Percentiles rank a stretch among this genome's conserved stretches.
Evolutionary conservation across 2,797 vertebrate species (phyloP).

Genomic region (Enteromius mattozi): DNA sequence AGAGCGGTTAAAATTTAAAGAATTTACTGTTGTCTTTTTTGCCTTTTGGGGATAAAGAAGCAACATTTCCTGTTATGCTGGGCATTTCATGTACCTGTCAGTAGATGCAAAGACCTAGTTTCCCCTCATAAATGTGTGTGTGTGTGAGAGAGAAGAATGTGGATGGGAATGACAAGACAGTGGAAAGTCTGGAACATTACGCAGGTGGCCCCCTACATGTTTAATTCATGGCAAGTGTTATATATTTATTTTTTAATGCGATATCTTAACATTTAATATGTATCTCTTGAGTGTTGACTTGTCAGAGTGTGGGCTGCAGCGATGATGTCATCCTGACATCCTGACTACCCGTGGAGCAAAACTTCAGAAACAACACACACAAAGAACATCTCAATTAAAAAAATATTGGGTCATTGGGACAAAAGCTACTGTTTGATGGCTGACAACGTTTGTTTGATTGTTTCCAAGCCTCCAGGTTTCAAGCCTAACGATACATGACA

Average conservation of each 20-base stretch:
- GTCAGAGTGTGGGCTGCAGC: conserved; percentile 48
- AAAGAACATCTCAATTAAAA: conserved; percentile 20
- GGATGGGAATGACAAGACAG: background rate
- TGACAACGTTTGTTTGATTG: conserved; percentile 15
- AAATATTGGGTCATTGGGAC: conserved; percentile 4
- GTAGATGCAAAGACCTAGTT: conserved; percentile 35
- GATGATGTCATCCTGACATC: conserved; percentile 53
- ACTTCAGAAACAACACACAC: conserved; percentile 48
- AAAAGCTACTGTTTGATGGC: background rate
- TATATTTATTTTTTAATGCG: conserved; percentile 52
- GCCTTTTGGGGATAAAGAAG: conserved; percentile 18
- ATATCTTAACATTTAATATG: conserved; percentile 55
- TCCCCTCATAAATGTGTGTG: background rate
- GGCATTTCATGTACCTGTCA: conserved; percentile 31
- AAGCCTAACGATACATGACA: conserved; percentile 15
- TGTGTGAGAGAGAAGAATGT: background rate
- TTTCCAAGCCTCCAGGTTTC: conserved; percentile 1
- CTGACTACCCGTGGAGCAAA: conserved; percentile 16
- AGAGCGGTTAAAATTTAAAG: background rate
- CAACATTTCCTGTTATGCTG: conserved; percentile 22
- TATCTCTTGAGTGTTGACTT: conserved; percentile 46
- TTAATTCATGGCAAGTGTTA: conserved; percentile 46
- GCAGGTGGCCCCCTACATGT: conserved; percentile 35
- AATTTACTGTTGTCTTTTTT: conserved; percentile 17
- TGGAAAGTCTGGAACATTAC: conserved; percentile 33